Evolutionary conservation across 2,113 vertebrate genomes (phyloP).

Genomic region (Gallinago media): DNA sequence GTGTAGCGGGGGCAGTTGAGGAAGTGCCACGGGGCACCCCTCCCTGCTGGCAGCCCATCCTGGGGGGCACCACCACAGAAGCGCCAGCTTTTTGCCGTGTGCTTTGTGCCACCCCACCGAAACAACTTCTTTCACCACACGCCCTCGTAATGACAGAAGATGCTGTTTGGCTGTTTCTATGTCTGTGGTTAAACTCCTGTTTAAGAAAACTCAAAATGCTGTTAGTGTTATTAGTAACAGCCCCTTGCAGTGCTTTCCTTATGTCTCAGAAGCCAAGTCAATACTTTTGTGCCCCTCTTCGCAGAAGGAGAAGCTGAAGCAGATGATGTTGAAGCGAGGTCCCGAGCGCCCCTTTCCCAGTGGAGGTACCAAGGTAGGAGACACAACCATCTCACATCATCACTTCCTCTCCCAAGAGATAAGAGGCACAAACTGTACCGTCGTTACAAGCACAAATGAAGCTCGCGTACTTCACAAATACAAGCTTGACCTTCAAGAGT

Average conservation of each 20-base stretch:
- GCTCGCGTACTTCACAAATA: background rate
- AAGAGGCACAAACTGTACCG: accelerated
- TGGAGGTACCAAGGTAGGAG: background rate
- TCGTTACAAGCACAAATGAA: background rate
- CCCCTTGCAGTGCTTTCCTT: background rate
- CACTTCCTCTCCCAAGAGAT: background rate
- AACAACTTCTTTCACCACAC: accelerated
- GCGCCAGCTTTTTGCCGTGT: background rate
- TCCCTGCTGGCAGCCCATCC: background rate
- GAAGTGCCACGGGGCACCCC: background rate
- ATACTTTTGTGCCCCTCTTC: background rate
- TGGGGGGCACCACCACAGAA: accelerated
- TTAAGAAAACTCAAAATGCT: background rate
- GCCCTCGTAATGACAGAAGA: background rate
- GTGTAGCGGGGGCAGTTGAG: background rate
- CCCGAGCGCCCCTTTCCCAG: background rate
- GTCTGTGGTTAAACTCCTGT: background rate
- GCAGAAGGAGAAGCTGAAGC: background rate
- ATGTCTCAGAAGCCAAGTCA: background rate
- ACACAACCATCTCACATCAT: background rate
- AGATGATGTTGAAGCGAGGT: background rate
- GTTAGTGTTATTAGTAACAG: background rate
- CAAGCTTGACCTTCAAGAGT: background rate
- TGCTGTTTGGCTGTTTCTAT: background rate
- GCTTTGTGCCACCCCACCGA: accelerated